phyloP scores from a whole-genome alignment of 2,888 invertebrate species.

The Orthosia cruda region DNA sequence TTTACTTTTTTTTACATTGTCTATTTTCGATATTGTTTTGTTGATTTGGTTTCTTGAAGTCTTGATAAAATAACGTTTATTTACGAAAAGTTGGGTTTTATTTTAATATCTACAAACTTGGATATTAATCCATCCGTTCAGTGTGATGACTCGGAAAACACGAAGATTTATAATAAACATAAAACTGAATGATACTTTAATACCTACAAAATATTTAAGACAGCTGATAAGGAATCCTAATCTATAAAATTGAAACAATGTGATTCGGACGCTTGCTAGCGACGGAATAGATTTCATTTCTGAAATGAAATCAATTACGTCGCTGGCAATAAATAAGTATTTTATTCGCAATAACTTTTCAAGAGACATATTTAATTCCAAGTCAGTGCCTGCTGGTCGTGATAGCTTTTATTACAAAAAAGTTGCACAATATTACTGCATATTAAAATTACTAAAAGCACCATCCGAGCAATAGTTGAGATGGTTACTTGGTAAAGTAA shows the following conservation, averaged over 20 bases:
- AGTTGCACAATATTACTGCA: neutral
- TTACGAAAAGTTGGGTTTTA: no score
- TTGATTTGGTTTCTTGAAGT: no score
- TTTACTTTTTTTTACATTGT: no score
- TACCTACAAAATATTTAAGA: neutral
- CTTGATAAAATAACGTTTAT: no score
- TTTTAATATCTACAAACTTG: no score
- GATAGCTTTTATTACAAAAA: neutral
- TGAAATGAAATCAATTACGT: slow-evolving; percentile 5
- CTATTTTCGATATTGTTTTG: no score
- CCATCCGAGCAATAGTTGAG: neutral
- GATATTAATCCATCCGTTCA: slow-evolving; percentile 4
- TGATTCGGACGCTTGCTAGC: neutral
- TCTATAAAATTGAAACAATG: neutral
- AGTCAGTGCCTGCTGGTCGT: neutral
- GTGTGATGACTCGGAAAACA: neutral
- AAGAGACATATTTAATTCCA: neutral
- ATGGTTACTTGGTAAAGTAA: slow-evolving; percentile 10
- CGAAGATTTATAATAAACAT: neutral
- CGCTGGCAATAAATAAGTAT: slow-evolving; percentile 1
- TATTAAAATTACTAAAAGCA: neutral
- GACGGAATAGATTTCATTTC: neutral
- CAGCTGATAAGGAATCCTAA: no score
- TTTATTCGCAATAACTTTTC: slow-evolving; percentile 7
- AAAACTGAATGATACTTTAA: neutral